These are phyloP conservation scores for Philereme transversata DNA, from an alignment of 2,888 invertebrate species.

Conservation along the genomic window DNA sequence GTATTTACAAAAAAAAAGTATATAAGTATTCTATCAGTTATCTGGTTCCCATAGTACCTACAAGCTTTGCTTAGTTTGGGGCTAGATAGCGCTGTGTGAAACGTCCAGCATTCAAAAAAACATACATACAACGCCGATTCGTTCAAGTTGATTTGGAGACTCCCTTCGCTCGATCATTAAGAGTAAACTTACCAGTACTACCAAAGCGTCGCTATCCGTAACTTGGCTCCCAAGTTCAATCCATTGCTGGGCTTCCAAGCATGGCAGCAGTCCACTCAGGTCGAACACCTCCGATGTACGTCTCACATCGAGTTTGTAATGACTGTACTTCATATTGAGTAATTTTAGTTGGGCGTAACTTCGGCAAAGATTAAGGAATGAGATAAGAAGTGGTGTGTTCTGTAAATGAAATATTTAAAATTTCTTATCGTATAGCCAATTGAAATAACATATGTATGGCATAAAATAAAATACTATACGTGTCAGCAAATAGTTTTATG, in stretches of 20 bases:
- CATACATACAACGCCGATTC: no score
- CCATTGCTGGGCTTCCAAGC: constrained; percentile 65
- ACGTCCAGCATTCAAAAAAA: no score
- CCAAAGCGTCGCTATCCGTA: constrained; percentile 48
- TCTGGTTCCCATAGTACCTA: no score
- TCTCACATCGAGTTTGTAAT: constrained; percentile 51
- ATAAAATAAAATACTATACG: no score
- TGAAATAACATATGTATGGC: no score
- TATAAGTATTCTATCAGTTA: no score
- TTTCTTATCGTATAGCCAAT: no score
- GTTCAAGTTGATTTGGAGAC: no score
- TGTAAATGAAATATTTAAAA: constrained; percentile 48
- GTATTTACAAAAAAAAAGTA: no score
- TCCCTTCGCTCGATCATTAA: neutral
- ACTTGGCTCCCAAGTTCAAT: constrained; percentile 49
- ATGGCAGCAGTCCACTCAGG: constrained; percentile 61
- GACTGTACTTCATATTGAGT: constrained; percentile 70
- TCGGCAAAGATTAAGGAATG: constrained; percentile 65
- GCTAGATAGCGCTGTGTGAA: no score
- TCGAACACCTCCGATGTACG: constrained; percentile 53
- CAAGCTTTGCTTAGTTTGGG: no score
- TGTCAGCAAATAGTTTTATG: no score
- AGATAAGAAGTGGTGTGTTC: constrained; percentile 55
- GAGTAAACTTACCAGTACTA: constrained; percentile 60
- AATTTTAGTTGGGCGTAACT: constrained; percentile 67